phyloP scores from a whole-genome alignment of 2,113 vertebrate species.

The Hyaena hyaena region DNA sequence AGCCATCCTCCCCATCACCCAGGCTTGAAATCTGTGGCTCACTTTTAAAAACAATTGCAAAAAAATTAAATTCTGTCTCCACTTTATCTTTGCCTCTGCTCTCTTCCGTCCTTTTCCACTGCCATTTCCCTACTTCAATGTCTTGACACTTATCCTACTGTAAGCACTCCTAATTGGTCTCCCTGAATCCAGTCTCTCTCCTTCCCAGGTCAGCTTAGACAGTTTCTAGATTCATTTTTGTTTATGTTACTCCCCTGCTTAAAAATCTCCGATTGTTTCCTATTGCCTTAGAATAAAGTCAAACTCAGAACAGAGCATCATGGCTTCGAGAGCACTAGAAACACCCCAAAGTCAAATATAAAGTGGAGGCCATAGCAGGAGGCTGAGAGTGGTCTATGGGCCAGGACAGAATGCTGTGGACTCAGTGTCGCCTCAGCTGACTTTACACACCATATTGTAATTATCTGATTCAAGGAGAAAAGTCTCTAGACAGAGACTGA shows the following conservation, averaged over 20 bases:
- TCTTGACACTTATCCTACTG: background rate
- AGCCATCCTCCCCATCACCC: background rate
- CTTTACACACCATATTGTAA: background rate
- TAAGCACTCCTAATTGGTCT: background rate
- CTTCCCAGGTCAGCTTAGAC: background rate
- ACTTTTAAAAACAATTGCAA: background rate
- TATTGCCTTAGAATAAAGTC: background rate
- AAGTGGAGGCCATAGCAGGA: background rate
- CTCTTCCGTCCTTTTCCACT: background rate
- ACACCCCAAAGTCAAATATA: background rate
- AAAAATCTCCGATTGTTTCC: background rate
- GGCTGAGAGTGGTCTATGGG: too few relatives aligned
- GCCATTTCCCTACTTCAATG: background rate
- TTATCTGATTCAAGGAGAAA: background rate
- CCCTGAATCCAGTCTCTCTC: background rate
- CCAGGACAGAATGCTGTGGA: background rate
- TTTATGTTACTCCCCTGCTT: background rate
- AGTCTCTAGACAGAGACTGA: background rate
- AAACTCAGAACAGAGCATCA: background rate
- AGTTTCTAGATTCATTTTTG: background rate
- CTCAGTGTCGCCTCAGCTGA: rapidly evolving
- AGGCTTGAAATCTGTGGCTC: background rate
- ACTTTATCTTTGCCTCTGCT: background rate
- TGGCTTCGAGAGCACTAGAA: background rate
- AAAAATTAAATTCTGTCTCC: background rate